A percentile compares a stretch with the other conserved stretches of the same genome.
Conservation (phyloP, 2,888 invertebrate species). For the Ornithoptera priamus region DNA sequence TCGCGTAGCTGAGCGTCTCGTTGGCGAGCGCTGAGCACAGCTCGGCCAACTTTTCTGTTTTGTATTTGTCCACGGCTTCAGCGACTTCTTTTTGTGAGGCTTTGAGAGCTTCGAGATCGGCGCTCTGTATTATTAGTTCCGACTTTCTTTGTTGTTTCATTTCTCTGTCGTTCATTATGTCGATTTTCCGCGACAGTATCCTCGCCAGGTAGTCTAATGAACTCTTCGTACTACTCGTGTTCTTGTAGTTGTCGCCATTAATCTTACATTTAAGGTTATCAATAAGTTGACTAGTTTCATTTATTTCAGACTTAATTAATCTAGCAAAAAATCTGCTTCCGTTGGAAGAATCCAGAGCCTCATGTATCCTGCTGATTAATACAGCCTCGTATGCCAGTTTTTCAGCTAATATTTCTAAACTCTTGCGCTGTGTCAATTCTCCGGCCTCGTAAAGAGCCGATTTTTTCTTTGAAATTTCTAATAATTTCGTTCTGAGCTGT, state of each 20-base stretch:
- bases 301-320: conserved; percentile 84
- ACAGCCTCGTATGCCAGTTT: conserved; percentile 90
- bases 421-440: conserved; percentile 83
- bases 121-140: conserved; percentile 66
- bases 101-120: conserved; percentile 75
- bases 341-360: conserved; percentile 81
- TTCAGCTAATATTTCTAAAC: conserved; percentile 87
- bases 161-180: conserved; percentile 59
- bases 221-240: conserved; percentile 60
- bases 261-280: conserved; percentile 85
- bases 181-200: conserved; percentile 86
- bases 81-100: conserved; percentile 82
- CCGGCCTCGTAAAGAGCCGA: conserved; percentile 83
- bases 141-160: conserved; percentile 51
- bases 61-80: conserved; percentile 82
- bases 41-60: conserved; percentile 84
- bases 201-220: conserved; percentile 86
- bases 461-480: conserved; percentile 84
- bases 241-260: conserved; percentile 75
- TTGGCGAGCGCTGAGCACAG: conserved; percentile 85
- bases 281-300: conserved; percentile 88
- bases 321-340: conserved; percentile 80
- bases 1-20: conserved; percentile 83
- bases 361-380: conserved; percentile 83
- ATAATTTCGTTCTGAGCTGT: conserved; percentile 84